These are phyloP conservation scores for Zaprionus ghesquierei DNA, from an alignment of 1,140 invertebrate genomes.

Conservation along the genomic window DNA sequence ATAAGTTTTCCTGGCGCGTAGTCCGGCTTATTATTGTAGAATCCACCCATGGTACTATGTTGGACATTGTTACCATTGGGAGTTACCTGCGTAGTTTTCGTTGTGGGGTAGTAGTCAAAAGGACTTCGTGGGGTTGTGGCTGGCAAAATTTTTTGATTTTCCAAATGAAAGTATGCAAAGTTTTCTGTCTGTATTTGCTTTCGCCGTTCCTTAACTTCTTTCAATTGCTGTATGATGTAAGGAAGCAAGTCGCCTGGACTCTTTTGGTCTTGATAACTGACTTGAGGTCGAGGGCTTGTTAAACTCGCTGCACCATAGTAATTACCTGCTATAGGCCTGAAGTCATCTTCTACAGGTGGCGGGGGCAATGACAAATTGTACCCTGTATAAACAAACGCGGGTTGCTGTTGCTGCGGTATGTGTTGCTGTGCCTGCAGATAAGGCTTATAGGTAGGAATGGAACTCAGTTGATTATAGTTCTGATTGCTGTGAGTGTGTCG, in stretches of 20 bases:
- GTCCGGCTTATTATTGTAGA: conserved; percentile 82
- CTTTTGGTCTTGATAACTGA: conserved; percentile 25
- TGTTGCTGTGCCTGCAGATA: conserved; percentile 28
- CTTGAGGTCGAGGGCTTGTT: conserved; percentile 33
- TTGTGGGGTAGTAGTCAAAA: conserved; percentile 32
- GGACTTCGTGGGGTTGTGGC: conserved; percentile 20
- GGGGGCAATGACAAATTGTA: conserved; percentile 74
- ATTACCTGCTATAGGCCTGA: conserved; percentile 68
- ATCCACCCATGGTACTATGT: conserved; percentile 84
- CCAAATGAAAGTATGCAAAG: conserved; percentile 80
- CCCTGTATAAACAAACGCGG: conserved; percentile 60
- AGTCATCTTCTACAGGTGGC: conserved; percentile 63
- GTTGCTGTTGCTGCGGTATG: conserved; percentile 30
- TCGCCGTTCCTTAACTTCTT: conserved; percentile 64
- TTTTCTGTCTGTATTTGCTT: conserved; percentile 75
- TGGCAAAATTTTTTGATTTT: conserved; percentile 55
- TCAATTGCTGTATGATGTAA: conserved; percentile 69
- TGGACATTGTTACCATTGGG: conserved; percentile 83
- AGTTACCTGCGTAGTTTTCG: conserved; percentile 53
- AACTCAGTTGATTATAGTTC: conserved; percentile 58
- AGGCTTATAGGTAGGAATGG: conserved; percentile 48
- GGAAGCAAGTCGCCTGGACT: conserved; percentile 55
- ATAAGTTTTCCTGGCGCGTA: conserved; percentile 52
- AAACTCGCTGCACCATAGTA: conserved; percentile 56
- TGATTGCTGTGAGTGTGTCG: conserved; percentile 27